phyloP scores from a whole-genome alignment of 2,113 vertebrate genomes.

The Lampris incognitus region DNA sequence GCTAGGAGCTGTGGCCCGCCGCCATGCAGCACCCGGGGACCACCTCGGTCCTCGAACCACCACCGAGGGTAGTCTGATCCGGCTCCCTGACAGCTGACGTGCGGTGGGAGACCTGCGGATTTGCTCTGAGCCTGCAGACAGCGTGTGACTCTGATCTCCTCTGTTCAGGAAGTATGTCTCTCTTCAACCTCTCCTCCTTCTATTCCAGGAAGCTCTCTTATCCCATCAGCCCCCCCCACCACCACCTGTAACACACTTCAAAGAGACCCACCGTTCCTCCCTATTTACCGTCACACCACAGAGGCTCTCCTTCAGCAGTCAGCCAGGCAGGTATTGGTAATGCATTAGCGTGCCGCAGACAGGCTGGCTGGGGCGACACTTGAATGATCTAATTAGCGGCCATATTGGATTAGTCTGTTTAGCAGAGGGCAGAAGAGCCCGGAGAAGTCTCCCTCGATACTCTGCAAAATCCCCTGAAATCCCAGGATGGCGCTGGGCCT shows the following conservation, averaged over 20 bases:
- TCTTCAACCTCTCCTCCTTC: background rate
- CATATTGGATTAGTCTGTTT: constrained; percentile 57
- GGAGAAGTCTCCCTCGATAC: too few relatives aligned
- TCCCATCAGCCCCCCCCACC: background rate
- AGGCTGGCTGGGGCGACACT: constrained; percentile 16
- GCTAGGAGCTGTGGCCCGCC: too few relatives aligned
- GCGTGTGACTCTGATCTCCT: constrained; percentile 47
- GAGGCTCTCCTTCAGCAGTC: constrained; percentile 23
- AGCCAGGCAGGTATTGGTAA: constrained; percentile 39
- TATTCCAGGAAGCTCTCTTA: constrained; percentile 20
- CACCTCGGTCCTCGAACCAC: too few relatives aligned
- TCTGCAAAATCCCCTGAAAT: background rate
- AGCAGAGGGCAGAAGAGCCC: background rate
- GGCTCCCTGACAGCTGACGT: too few relatives aligned
- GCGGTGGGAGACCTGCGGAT: too few relatives aligned
- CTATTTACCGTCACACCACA: constrained; percentile 30
- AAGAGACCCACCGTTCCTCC: constrained; percentile 15
- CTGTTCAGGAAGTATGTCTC: background rate
- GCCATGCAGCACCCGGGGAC: too few relatives aligned
- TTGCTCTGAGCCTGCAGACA: background rate
- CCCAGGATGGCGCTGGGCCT: background rate
- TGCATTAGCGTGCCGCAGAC: constrained; percentile 43
- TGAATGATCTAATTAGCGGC: constrained; percentile 48
- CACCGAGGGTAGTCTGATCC: too few relatives aligned
- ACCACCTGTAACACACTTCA: background rate